These are phyloP conservation scores for Notolepis coatsorum DNA, from an alignment of 2,797 vertebrate species.

Conservation along the genomic window DNA sequence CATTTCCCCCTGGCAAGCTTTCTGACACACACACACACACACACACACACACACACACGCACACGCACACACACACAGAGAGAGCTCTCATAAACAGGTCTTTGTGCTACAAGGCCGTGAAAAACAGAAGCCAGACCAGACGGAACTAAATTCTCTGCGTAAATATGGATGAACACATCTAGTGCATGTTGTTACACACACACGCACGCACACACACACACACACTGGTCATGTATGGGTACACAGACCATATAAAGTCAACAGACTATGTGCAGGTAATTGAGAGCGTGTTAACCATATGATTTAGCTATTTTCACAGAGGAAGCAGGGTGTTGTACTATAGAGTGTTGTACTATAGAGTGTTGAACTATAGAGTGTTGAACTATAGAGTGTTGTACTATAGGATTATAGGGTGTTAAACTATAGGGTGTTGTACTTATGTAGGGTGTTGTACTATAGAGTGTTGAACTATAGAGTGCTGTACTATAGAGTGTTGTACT, in stretches of 20 bases:
- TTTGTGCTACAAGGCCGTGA: slow-evolving; percentile 42
- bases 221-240: slow-evolving; percentile 4
- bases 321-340: background rate
- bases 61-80: slow-evolving; percentile 8
- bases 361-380: no score
- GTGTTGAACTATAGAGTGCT: no score
- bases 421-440: no score
- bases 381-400: no score
- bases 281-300: slow-evolving; percentile 9
- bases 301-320: background rate
- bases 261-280: slow-evolving; percentile 3
- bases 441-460: no score
- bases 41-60: slow-evolving; percentile 15
- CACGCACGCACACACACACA: slow-evolving; percentile 1
- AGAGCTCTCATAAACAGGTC: slow-evolving; percentile 48
- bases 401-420: no score
- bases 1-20: slow-evolving; percentile 71
- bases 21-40: slow-evolving; percentile 47
- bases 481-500: no score
- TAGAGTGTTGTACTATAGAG: no score
- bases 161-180: slow-evolving; percentile 32
- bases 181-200: slow-evolving; percentile 15
- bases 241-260: background rate
- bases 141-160: slow-evolving; percentile 22
- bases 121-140: slow-evolving; percentile 44